Conservation (phyloP, 1,140 invertebrate species). For the Aphaenogaster floridana region DNA sequence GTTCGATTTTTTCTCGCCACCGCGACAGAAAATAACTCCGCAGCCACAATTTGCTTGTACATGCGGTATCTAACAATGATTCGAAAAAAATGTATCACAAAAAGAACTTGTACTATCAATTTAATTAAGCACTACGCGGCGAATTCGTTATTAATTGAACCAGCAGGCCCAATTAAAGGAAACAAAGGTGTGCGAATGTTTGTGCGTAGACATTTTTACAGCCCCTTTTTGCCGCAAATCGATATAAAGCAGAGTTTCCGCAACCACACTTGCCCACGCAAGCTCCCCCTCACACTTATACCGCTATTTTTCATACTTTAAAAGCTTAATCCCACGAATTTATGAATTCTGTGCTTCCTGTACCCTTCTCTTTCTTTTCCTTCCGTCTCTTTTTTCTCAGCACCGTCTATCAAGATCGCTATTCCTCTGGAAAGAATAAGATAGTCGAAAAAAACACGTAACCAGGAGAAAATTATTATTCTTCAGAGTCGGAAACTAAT, state of each 20-base stretch:
- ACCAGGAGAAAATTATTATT: slow-evolving; percentile 7
- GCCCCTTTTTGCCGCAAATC: slow-evolving; percentile 53
- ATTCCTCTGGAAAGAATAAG: slow-evolving; percentile 16
- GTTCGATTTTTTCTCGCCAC: background rate
- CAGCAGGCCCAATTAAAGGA: background rate
- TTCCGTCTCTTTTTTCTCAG: slow-evolving; percentile 10
- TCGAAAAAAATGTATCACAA: background rate
- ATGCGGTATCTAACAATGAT: background rate
- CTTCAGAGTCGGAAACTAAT: background rate
- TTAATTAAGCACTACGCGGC: background rate
- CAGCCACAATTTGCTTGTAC: background rate
- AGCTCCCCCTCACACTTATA: slow-evolving; percentile 55
- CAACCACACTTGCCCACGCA: background rate
- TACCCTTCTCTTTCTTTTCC: background rate
- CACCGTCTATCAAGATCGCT: background rate
- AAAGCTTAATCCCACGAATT: slow-evolving; percentile 75
- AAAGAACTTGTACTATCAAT: background rate
- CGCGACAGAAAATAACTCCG: background rate
- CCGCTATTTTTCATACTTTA: slow-evolving; percentile 77
- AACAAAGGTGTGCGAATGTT: background rate
- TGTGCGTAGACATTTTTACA: slow-evolving; percentile 7
- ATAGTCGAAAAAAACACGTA: background rate
- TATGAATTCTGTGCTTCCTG: slow-evolving; percentile 68
- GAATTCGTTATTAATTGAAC: slow-evolving; percentile 24
- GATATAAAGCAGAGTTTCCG: slow-evolving; percentile 48